A percentile compares a stretch with the other conserved stretches of the same genome.
Conservation (phyloP, 2,888 invertebrate genomes). For the Chesias legatella region DNA sequence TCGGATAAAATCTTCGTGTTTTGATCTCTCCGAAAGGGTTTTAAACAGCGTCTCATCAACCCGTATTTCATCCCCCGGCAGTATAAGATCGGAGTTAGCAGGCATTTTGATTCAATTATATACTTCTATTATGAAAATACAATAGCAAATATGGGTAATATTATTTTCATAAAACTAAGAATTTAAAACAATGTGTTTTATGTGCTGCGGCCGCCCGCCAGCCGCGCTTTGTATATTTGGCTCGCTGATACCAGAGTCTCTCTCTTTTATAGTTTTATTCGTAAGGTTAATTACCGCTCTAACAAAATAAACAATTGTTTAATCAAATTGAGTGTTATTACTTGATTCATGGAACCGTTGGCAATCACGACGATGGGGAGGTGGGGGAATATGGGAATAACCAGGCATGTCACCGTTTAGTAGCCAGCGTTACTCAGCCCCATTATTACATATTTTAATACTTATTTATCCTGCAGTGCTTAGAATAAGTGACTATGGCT, state of each 20-base stretch:
- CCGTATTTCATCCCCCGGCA: slow-evolving; percentile 50
- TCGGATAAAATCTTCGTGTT: slow-evolving; percentile 87
- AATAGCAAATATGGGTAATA: no score
- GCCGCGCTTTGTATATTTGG: slow-evolving; percentile 57
- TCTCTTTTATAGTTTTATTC: slow-evolving; percentile 70
- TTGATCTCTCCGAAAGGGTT: slow-evolving; percentile 82
- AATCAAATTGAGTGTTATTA: slow-evolving; percentile 16
- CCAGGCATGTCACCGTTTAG: no score
- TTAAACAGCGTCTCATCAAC: slow-evolving; percentile 65
- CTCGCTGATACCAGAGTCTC: slow-evolving; percentile 51
- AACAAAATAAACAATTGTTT: slow-evolving; percentile 35
- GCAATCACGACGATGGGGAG: neutral
- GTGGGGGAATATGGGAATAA: no score
- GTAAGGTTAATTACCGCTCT: slow-evolving; percentile 55
- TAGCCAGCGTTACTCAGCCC: no score
- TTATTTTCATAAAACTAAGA: slow-evolving; percentile 29
- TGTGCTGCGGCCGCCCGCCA: slow-evolving; percentile 58
- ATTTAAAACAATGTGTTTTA: slow-evolving; percentile 12
- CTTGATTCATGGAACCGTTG: neutral
- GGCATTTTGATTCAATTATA: slow-evolving; percentile 55
- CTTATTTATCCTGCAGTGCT: no score
- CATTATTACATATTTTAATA: no score
- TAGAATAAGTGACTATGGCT: no score
- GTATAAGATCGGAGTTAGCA: slow-evolving; percentile 69
- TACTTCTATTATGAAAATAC: slow-evolving; percentile 40